phyloP scores from a whole-genome alignment of 2,797 vertebrate species.

The Parauchenoglanis ngamensis region DNA sequence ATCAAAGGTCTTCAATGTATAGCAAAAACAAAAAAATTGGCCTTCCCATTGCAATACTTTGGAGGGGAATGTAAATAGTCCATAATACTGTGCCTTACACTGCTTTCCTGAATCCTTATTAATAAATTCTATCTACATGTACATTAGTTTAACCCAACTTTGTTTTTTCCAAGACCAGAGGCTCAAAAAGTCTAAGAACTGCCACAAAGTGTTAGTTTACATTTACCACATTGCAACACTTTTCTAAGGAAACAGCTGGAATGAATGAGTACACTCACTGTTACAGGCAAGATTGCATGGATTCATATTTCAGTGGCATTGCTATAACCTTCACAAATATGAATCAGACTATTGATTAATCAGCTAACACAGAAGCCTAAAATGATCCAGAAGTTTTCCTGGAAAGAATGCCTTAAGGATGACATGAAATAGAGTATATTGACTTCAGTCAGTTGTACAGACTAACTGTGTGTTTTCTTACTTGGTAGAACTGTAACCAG shows the following conservation, averaged over 20 bases:
- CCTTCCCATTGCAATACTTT: not conserved
- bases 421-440: not conserved
- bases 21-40: not conserved
- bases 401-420: not conserved
- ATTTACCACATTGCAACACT: not conserved
- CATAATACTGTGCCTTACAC: not conserved
- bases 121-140: too few species aligned
- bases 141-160: not conserved
- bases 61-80: not conserved
- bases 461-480: slow-evolving; percentile 60
- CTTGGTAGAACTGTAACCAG: slow-evolving; percentile 94
- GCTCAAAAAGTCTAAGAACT: not conserved
- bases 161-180: not conserved
- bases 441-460: not conserved
- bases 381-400: not conserved
- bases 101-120: not conserved
- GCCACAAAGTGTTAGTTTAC: not conserved
- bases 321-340: not conserved
- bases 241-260: not conserved
- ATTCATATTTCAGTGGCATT: not conserved
- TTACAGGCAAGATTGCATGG: not conserved
- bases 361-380: not conserved
- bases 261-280: not conserved
- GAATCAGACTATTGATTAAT: not conserved
- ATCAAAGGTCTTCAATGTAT: not conserved